Percentiles rank a stretch among this genome's conserved stretches.
phyloP scores from a whole-genome alignment of 2,888 invertebrate genomes.

The Tenodera sinensis region DNA sequence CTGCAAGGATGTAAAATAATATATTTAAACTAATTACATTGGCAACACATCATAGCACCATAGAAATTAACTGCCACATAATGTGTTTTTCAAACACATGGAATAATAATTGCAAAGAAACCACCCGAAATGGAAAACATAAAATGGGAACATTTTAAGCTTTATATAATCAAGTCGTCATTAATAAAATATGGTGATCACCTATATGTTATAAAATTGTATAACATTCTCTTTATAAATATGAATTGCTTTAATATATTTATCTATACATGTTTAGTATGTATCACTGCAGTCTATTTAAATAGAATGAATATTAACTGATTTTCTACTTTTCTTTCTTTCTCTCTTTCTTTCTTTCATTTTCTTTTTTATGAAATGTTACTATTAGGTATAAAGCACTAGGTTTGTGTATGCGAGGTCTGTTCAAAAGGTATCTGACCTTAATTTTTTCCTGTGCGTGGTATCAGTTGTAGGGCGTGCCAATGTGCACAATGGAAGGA shows the following conservation, averaged over 20 bases:
- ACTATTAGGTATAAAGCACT: neutral
- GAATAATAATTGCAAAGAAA: neutral
- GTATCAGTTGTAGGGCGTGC: too few species aligned
- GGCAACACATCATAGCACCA: constrained; percentile 24
- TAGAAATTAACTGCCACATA: constrained; percentile 9
- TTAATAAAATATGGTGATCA: neutral
- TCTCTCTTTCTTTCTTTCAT: too few species aligned
- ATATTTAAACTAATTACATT: constrained; percentile 16
- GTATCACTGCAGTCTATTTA: neutral
- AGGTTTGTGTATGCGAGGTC: neutral
- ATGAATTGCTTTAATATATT: neutral
- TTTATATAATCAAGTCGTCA: neutral
- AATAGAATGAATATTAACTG: neutral
- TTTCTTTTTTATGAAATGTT: neutral
- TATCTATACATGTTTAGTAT: neutral
- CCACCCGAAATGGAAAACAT: neutral
- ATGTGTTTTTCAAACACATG: constrained; percentile 4
- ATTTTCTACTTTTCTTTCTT: too few species aligned
- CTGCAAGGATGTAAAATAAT: constrained; percentile 1
- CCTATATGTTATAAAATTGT: neutral
- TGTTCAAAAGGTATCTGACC: too few species aligned
- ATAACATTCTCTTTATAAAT: neutral
- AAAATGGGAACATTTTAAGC: neutral
- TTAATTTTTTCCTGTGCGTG: too few species aligned
- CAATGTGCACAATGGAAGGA: too few species aligned